phyloP scores from a whole-genome alignment of 2,113 vertebrate species.

The Muntiacus muntjak region DNA sequence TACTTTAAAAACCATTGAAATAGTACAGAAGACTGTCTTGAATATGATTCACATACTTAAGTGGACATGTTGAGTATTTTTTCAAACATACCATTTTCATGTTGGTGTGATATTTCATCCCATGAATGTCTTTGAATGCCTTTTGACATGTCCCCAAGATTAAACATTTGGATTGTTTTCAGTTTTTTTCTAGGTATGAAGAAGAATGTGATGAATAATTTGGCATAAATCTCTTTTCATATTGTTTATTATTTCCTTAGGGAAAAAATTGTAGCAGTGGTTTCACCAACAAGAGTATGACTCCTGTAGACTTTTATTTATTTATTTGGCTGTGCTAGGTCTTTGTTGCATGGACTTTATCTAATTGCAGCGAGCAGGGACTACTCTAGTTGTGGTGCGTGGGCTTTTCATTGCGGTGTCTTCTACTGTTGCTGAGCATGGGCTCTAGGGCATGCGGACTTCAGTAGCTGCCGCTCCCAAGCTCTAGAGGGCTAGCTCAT shows the following conservation, averaged over 20 bases:
- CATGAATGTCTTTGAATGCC: not conserved
- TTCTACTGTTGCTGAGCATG: not conserved
- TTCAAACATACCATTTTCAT: not conserved
- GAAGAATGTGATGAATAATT: not conserved
- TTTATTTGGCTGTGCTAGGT: not conserved
- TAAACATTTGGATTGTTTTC: not conserved
- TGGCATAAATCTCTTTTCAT: not conserved
- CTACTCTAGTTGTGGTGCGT: rapidly evolving
- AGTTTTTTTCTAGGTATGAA: not conserved
- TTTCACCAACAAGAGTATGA: not conserved
- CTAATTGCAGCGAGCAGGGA: not conserved
- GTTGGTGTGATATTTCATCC: not conserved
- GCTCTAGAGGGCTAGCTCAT: not conserved
- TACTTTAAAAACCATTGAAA: not conserved
- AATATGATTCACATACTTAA: not conserved
- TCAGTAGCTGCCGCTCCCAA: not conserved
- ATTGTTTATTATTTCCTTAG: not conserved
- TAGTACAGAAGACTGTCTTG: not conserved
- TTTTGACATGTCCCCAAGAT: not conserved
- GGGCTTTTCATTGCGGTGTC: not conserved
- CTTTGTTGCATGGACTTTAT: not conserved
- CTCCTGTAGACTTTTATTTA: not conserved
- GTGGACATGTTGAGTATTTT: not conserved
- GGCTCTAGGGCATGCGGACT: not conserved
- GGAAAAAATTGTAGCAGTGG: not conserved